These are phyloP conservation scores for Hydra vulgaris DNA, from an alignment of 30 jellyfish, hydroid and myxozoan genomes.

Conservation along the genomic window DNA sequence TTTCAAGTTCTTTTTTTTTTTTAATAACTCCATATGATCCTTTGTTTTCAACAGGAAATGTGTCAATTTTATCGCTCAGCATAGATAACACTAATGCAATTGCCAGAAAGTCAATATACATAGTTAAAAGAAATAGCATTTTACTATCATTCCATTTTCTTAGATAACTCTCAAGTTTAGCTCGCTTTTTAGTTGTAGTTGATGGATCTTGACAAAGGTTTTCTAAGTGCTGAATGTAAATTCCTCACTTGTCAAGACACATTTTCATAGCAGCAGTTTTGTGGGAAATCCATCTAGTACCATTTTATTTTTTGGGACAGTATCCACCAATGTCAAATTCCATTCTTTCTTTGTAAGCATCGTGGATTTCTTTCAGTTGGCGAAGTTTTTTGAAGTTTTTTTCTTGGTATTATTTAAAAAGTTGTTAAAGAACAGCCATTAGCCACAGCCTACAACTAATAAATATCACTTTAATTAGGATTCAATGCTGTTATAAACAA, in stretches of 20 bases:
- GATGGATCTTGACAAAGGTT: neutral
- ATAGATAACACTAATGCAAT: neutral
- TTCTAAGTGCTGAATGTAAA: neutral
- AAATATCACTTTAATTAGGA: no score
- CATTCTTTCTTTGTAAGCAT: conserved; percentile 9
- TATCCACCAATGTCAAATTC: neutral
- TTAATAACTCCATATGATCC: neutral
- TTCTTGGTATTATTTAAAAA: neutral
- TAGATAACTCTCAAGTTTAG: neutral
- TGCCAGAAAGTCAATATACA: neutral
- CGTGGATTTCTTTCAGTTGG: neutral
- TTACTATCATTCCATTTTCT: neutral
- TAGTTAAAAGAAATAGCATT: neutral
- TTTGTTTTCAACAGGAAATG: conserved; percentile 2
- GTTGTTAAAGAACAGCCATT: no score
- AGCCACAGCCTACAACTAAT: no score
- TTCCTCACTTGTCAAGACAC: neutral
- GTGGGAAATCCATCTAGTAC: conserved; percentile 33
- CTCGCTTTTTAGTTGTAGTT: neutral
- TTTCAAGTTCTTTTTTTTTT: neutral
- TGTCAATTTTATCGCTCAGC: neutral
- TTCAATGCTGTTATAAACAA: no score
- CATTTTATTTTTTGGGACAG: neutral
- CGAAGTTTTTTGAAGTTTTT: conserved; percentile 26
- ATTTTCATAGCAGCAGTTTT: neutral